Evolutionary conservation across 2,113 vertebrate genomes (phyloP).

Genomic region (Bucco capensis): DNA sequence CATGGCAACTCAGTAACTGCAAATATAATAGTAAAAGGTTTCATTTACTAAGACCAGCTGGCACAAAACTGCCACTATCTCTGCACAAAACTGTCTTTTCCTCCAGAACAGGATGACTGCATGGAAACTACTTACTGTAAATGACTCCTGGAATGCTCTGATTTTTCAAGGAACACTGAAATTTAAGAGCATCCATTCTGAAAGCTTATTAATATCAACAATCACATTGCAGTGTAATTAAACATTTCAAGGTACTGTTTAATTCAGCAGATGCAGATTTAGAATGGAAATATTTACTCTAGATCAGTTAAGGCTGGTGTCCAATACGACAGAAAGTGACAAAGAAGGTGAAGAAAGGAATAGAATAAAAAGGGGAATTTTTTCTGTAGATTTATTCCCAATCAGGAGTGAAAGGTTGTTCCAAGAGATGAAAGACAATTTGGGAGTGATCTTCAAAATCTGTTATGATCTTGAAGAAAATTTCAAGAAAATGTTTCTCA

Average conservation of each 20-base stretch:
- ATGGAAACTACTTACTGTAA: not conserved
- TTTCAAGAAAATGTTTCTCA: not conserved
- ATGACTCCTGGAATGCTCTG: not conserved
- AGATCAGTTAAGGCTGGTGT: not conserved
- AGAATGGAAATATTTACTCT: not conserved
- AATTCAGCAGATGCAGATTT: not conserved
- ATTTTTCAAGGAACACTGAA: not conserved
- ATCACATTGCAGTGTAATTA: not conserved
- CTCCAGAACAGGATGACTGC: not conserved
- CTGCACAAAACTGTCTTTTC: not conserved
- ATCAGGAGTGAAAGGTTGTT: not conserved
- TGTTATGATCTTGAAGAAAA: not conserved
- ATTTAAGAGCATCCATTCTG: not conserved
- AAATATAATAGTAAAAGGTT: not conserved
- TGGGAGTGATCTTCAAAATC: not conserved
- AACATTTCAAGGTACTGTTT: not conserved
- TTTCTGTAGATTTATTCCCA: not conserved
- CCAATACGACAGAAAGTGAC: not conserved
- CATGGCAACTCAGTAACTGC: rapidly evolving
- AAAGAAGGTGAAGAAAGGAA: not conserved
- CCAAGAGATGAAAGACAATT: not conserved
- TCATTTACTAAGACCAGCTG: not conserved
- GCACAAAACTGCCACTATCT: not conserved
- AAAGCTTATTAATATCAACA: not conserved
- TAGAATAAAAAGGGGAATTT: not conserved